Evolutionary conservation across 2,113 vertebrate genomes (phyloP), one percentile per base, ranked within the genome.

Genomic region (Lophotis ruficrista): DNA sequence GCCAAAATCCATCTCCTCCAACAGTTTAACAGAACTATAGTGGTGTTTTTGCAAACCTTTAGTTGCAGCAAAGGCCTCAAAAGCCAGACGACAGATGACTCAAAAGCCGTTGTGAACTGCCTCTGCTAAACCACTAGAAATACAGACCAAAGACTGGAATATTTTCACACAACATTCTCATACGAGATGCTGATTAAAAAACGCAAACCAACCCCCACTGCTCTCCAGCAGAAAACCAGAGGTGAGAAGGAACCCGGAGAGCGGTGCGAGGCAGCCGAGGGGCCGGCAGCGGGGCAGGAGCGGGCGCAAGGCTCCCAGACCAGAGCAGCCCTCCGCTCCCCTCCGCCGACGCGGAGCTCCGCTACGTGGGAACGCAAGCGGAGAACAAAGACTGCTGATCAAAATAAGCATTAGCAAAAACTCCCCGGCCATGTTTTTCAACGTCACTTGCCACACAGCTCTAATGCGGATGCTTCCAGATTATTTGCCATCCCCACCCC

Each of bases 401-500:
- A 22, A 20, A 57, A 22, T 0, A 6, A n/a, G 13, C 8, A 1
- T 0, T 9, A 24, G 72, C 51, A 62, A 61, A 50, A 3, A 2
- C 30, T 13, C 37, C 57, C 31, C 5, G 22, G 17, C 28, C 20
- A 11, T 13, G 16, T 0, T 33, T 68, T 6, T 31, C 38, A 15
- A 31, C 17, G 6, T 7, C 8, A 12, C 12, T 5, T 25, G 11
- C 50, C 38, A 12, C 2, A 14, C 12, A 30, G 48, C 50, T 21
- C 5, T 1, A 0, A n/a, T 3, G 9, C 3, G 12, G 33, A 24
- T 13, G 5, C 30, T 23, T 53, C 22, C 79, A 75, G 23, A 23
- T 35, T 1, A 22, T 24, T 2, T 30, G 3, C 7, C 2, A 0
- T 22, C 27, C 50, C 70, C 19, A 33, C 3, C 33, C 47, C 8